Conservation (phyloP, 2,888 invertebrate genomes). For the Drosophila mercatorum region DNA sequence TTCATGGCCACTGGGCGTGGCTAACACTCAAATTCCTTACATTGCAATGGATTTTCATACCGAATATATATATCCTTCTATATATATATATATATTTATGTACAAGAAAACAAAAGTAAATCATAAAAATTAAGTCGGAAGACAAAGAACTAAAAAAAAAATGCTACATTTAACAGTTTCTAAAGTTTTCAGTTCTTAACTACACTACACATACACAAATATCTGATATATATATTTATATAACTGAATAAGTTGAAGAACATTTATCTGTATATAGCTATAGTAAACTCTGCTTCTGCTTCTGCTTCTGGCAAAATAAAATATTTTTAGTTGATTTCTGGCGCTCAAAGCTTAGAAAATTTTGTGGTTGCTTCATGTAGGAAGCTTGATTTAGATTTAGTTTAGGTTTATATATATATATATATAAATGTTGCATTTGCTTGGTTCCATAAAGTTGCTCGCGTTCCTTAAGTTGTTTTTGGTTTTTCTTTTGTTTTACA, state of each 20-base stretch:
- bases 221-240: background rate
- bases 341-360: slow-evolving; percentile 54
- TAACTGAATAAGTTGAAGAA: slow-evolving; percentile 19
- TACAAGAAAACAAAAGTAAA: slow-evolving; percentile 7
- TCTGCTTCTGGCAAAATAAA: slow-evolving; percentile 40
- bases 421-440: slow-evolving; percentile 40
- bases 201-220: slow-evolving; percentile 50
- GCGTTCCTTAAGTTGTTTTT: slow-evolving; percentile 23
- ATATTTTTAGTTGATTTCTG: slow-evolving; percentile 23
- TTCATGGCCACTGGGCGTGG: slow-evolving; percentile 46
- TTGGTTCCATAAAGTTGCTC: slow-evolving; percentile 72
- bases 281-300: slow-evolving; percentile 16
- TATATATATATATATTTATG: slow-evolving; percentile 16
- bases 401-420: slow-evolving; percentile 18
- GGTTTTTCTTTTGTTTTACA: slow-evolving; percentile 53
- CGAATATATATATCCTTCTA: slow-evolving; percentile 3
- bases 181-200: slow-evolving; percentile 33
- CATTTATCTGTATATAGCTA: slow-evolving; percentile 42
- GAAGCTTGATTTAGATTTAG: slow-evolving; percentile 32
- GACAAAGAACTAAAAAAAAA: slow-evolving; percentile 47
- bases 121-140: slow-evolving; percentile 38
- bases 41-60: slow-evolving; percentile 63
- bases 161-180: slow-evolving; percentile 14
- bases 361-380: slow-evolving; percentile 42
- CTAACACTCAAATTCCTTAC: slow-evolving; percentile 72